Conservation (phyloP, 2,888 invertebrate genomes). For the Subacronicta megacephala region DNA sequence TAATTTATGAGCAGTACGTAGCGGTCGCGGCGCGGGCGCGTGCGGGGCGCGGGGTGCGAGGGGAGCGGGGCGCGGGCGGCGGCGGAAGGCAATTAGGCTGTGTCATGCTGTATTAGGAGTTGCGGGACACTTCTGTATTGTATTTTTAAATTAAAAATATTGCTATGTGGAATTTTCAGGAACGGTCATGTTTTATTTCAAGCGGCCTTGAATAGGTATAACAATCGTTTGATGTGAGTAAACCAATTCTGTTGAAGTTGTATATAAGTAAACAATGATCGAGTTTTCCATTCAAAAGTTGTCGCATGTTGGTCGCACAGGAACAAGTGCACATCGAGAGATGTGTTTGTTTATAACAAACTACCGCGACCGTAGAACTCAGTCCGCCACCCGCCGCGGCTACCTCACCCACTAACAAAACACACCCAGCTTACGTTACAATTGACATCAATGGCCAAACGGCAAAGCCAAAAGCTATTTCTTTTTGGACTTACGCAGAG, state of each 20-base stretch:
- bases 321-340: too few relatives aligned
- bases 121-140: conserved; percentile 3
- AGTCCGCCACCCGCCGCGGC: too few relatives aligned
- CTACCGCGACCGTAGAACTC: conserved; percentile 4
- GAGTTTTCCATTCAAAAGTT: conserved; percentile 8
- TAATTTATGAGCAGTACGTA: conserved; percentile 42
- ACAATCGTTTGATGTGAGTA: too few relatives aligned
- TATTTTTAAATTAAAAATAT: conserved; percentile 2
- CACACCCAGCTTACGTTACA: too few relatives aligned
- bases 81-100: conserved; percentile 50
- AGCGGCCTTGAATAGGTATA: neutral
- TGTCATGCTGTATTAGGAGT: conserved; percentile 49
- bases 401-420: too few relatives aligned
- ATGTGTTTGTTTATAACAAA: conserved; percentile 31
- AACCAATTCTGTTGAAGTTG: too few relatives aligned
- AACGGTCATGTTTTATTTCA: neutral
- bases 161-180: neutral
- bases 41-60: too few relatives aligned
- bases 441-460: conserved; percentile 19
- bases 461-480: too few relatives aligned
- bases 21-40: neutral
- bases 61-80: too few relatives aligned
- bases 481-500: too few relatives aligned
- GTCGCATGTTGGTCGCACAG: neutral
- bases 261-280: conserved; percentile 6